A percentile compares a stretch with the other conserved stretches of the same genome.
phyloP scores from a whole-genome alignment of 2,113 vertebrate genomes.

The Myotis brandtii region DNA sequence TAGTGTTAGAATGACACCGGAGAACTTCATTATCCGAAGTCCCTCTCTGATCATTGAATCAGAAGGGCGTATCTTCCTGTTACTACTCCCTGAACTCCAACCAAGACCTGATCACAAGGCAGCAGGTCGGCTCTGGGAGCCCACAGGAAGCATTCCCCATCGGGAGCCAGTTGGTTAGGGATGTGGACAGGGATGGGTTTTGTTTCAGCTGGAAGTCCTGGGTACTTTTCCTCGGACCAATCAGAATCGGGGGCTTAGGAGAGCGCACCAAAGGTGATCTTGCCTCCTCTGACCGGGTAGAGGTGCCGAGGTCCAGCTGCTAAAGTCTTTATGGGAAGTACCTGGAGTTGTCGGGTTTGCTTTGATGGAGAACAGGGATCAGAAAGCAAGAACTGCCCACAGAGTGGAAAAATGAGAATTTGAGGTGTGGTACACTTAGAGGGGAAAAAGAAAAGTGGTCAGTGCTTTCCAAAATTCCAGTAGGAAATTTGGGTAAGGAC shows the following conservation, averaged over 20 bases:
- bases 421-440: constrained; percentile 53
- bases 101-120: constrained; percentile 72
- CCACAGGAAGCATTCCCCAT: constrained; percentile 63
- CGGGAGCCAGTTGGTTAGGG: constrained; percentile 58
- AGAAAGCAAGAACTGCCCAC: constrained; percentile 21
- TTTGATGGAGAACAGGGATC: constrained; percentile 24
- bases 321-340: constrained; percentile 63
- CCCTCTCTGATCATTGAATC: constrained; percentile 50
- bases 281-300: neutral
- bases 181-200: constrained; percentile 20
- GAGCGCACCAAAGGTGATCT: constrained; percentile 53
- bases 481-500: constrained; percentile 30
- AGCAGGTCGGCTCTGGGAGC: constrained; percentile 51
- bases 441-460: constrained; percentile 9
- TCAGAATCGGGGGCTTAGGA: constrained; percentile 40
- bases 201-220: constrained; percentile 71
- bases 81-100: constrained; percentile 63
- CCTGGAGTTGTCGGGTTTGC: constrained; percentile 39
- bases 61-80: constrained; percentile 52
- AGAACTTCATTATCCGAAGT: constrained; percentile 55
- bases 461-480: constrained; percentile 66
- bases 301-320: constrained; percentile 44
- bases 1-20: constrained; percentile 57
- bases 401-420: constrained; percentile 62
- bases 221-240: constrained; percentile 38